These are phyloP conservation scores for Enhydra lutris DNA, from an alignment of 2,113 vertebrate genomes.

Conservation along the genomic window DNA sequence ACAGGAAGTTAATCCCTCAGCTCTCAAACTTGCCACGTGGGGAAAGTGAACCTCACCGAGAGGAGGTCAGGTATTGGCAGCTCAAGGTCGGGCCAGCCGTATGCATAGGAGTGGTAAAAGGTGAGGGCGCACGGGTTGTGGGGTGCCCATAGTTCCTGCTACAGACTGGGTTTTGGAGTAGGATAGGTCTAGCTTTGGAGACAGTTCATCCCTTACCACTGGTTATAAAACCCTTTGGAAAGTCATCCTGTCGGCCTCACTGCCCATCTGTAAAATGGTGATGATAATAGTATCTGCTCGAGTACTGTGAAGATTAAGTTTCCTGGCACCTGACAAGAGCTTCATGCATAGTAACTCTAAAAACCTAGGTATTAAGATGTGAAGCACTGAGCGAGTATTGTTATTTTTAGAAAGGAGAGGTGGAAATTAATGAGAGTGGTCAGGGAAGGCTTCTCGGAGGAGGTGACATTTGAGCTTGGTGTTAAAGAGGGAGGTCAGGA, in stretches of 20 bases:
- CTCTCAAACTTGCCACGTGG: not conserved
- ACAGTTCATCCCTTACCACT: not conserved
- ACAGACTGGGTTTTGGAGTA: not conserved
- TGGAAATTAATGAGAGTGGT: not conserved
- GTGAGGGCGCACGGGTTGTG: fast-evolving
- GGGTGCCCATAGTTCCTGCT: not conserved
- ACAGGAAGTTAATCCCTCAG: not conserved
- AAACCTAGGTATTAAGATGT: not conserved
- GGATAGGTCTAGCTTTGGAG: not conserved
- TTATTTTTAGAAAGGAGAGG: not conserved
- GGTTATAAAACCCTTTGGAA: not conserved
- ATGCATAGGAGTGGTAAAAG: not conserved
- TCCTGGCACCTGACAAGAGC: not conserved
- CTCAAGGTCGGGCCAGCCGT: not conserved
- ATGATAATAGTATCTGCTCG: not conserved
- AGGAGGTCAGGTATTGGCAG: not conserved
- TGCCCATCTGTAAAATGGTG: not conserved
- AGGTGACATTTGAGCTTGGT: not conserved
- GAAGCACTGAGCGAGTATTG: not conserved
- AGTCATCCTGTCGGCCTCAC: not conserved
- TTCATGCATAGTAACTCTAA: not conserved
- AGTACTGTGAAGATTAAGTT: not conserved
- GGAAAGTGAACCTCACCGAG: not conserved
- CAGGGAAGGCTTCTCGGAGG: too few species aligned
- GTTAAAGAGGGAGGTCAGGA: not conserved